Conservation (phyloP, 2,888 invertebrate species). For the Amaurobius ferox region DNA sequence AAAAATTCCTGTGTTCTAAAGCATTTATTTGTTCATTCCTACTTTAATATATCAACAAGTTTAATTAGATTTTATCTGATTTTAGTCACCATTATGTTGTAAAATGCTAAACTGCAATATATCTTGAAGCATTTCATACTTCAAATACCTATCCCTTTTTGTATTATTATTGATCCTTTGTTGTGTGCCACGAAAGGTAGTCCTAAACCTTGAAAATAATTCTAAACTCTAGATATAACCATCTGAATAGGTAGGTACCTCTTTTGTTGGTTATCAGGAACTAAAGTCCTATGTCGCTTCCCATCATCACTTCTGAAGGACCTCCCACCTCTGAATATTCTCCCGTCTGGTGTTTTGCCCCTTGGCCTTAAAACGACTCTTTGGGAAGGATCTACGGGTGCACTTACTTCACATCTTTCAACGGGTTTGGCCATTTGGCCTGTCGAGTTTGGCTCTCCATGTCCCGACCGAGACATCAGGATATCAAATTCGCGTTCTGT, state of each 20-base stretch:
- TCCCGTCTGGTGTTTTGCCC: conserved; percentile 9
- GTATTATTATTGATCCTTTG: too few species aligned
- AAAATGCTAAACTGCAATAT: too few species aligned
- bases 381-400: background rate
- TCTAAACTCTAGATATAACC: background rate
- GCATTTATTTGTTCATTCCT: too few species aligned
- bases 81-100: too few species aligned
- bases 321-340: background rate
- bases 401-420: conserved; percentile 3
- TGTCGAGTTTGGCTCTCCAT: background rate
- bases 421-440: background rate
- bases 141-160: too few species aligned
- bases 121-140: too few species aligned
- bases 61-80: too few species aligned
- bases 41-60: too few species aligned
- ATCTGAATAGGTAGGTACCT: background rate
- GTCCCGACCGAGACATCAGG: background rate
- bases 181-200: too few species aligned
- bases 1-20: too few species aligned
- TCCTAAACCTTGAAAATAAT: too few species aligned
- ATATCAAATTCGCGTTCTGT: background rate
- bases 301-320: background rate
- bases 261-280: background rate
- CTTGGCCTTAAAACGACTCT: background rate
- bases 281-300: conserved; percentile 2